Evolutionary conservation across 2,888 invertebrate genomes (phyloP).

Genomic region (Eustalomyia histrio): DNA sequence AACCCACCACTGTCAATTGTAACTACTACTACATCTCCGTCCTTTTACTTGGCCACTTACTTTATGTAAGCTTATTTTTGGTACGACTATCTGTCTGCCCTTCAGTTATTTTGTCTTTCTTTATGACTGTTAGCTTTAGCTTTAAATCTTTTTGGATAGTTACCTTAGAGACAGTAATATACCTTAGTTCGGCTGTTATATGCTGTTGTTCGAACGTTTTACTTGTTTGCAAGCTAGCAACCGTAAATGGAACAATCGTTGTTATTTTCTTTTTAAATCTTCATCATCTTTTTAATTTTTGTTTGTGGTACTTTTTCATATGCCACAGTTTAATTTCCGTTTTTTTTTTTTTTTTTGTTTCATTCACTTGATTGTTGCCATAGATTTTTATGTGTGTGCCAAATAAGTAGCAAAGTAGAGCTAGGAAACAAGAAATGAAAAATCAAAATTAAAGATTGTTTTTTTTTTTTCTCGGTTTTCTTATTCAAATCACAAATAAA

Average conservation of each 20-base stretch:
- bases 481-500: neutral
- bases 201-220: neutral
- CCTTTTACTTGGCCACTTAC: neutral
- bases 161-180: neutral
- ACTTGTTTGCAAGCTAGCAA: neutral
- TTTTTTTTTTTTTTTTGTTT: too few species aligned
- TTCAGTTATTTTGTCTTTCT: neutral
- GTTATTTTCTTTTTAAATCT: neutral
- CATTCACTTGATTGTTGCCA: neutral
- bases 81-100: neutral
- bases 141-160: neutral
- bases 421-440: neutral
- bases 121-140: neutral
- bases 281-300: neutral
- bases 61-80: conserved; percentile 13
- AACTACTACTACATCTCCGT: neutral
- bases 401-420: neutral
- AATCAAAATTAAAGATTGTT: neutral
- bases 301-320: conserved; percentile 1
- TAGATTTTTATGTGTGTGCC: neutral
- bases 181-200: neutral
- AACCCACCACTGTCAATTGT: neutral
- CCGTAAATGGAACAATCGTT: neutral
- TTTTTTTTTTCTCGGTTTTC: neutral
- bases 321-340: conserved; percentile 6